Evolutionary conservation across 2,888 invertebrate species (phyloP), one percentile per base, ranked within the genome.

Genomic region (Pachymerium ferrugineum): DNA sequence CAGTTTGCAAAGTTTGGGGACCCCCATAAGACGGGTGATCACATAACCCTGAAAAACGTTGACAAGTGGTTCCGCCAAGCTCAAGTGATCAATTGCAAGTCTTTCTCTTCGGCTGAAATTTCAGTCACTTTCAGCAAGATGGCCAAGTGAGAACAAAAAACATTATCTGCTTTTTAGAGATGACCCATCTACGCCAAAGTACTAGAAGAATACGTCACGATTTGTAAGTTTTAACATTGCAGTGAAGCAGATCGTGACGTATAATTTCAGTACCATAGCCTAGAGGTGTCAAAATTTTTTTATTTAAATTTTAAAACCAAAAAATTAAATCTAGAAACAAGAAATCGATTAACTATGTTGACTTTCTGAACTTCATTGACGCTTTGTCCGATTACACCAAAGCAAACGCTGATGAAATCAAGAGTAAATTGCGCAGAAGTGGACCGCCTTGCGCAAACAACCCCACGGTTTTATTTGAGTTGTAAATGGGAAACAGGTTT

Each of bases 31-130:
- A 54, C 47, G 28, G 72, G 72, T 47, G 72, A 74, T 31, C 29
- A 28, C 14, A 74, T 74, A n/a, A 67, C 72, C 54, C 35, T 74
- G 62, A 74, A 74, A 30, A 73, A 73, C 31, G 38, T 67, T 19
- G 74, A 74, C 42, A 74, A 74, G 28, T 74, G 74, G 74, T 30
- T 74, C 28, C 35, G 42, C 12, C 72, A 74, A 35, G 74, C 74
- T 4, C n/a, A 47, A 14, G 30, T 74, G 4, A 31, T 72, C 12
- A 62, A 72, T 14, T 31, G 42, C 29, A 74, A 74, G 35, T 38
- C 38, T 28, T 42, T 76, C 19, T 31, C 70, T 16, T 62, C 72
- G 12, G 54, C 74, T 22, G 74, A 74, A n/a, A 74, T 72, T 33
- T 54, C 72, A 28, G 54, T 74, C 22, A 67, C 54, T 6, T 74